phyloP scores from a whole-genome alignment of 2,113 vertebrate species.

The Beaufortia kweichowensis region DNA sequence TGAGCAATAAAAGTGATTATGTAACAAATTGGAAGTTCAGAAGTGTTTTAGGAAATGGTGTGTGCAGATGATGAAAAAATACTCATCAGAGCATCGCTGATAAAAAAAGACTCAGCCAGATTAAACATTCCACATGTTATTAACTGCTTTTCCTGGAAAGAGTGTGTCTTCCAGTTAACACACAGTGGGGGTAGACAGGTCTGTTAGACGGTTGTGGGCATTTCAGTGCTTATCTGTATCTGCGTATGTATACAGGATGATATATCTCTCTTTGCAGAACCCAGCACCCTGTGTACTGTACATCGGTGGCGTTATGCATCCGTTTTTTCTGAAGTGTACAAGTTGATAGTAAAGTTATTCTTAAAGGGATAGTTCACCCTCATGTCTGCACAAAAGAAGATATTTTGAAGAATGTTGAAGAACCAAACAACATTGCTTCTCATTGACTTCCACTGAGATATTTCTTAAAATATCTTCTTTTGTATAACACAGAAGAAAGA shows the following conservation, averaged over 20 bases:
- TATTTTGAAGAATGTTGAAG: no score
- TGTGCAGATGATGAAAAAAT: not conserved
- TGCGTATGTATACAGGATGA: not conserved
- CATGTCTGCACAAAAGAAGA: no score
- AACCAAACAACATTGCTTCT: no score
- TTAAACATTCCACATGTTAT: slow-evolving; percentile 19
- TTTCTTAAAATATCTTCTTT: no score
- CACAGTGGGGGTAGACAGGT: not conserved
- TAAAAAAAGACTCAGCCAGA: slow-evolving; percentile 23
- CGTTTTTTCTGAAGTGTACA: no score
- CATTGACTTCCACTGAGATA: no score
- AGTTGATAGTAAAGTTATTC: no score
- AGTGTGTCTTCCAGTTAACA: not conserved
- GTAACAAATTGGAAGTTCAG: not conserved
- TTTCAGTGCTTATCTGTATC: not conserved
- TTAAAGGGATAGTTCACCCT: no score
- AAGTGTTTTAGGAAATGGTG: not conserved
- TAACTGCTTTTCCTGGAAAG: slow-evolving; percentile 1
- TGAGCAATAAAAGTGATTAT: no score
- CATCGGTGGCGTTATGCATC: not conserved
- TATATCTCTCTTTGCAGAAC: not conserved
- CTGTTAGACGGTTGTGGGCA: not conserved
- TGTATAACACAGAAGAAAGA: no score
- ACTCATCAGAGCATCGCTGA: slow-evolving; percentile 2
- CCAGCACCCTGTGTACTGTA: not conserved